Evolutionary conservation across 2,888 invertebrate species (phyloP).

Genomic region (Caenorhabditis imperialis): DNA sequence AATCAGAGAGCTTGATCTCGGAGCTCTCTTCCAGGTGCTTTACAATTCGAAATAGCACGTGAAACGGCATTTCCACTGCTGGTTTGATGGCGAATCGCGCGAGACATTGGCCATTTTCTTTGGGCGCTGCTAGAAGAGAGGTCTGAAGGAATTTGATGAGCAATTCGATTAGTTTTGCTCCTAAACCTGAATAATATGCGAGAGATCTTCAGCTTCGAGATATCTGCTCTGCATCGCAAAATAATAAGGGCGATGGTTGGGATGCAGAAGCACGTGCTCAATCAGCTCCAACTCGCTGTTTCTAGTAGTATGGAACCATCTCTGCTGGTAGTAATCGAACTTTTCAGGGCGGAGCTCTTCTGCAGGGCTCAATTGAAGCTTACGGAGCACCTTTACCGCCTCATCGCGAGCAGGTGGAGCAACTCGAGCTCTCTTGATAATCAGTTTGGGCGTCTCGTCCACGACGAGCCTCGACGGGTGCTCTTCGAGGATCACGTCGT

Average conservation of each 20-base stretch:
- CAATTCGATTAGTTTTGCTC: background rate
- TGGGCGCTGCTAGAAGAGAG: slow-evolving; percentile 27
- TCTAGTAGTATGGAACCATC: slow-evolving; percentile 48
- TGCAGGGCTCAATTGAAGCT: slow-evolving; percentile 9
- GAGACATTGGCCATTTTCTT: slow-evolving; percentile 28
- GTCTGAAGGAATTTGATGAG: slow-evolving; percentile 11
- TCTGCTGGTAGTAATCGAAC: slow-evolving; percentile 21
- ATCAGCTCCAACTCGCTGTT: slow-evolving; percentile 26
- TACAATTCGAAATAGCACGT: slow-evolving; percentile 11
- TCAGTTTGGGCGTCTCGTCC: slow-evolving; percentile 46
- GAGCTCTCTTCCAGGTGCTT: slow-evolving; percentile 27
- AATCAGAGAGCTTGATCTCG: slow-evolving; percentile 36
- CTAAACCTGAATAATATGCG: slow-evolving; percentile 25
- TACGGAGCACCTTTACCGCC: slow-evolving; percentile 39
- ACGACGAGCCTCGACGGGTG: slow-evolving; percentile 30
- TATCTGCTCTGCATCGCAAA: slow-evolving; percentile 42
- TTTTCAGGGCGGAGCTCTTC: slow-evolving; percentile 4
- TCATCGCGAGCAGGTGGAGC: slow-evolving; percentile 10
- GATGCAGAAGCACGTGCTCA: slow-evolving; percentile 42
- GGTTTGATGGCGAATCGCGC: slow-evolving; percentile 40
- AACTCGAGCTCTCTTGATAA: slow-evolving; percentile 11
- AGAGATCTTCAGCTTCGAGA: slow-evolving; percentile 26
- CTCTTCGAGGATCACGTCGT: slow-evolving; percentile 32
- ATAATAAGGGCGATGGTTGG: slow-evolving; percentile 35
- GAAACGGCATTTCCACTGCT: slow-evolving; percentile 30